Conservation (phyloP, 2,888 invertebrate genomes). For the Portevinia maculata region DNA sequence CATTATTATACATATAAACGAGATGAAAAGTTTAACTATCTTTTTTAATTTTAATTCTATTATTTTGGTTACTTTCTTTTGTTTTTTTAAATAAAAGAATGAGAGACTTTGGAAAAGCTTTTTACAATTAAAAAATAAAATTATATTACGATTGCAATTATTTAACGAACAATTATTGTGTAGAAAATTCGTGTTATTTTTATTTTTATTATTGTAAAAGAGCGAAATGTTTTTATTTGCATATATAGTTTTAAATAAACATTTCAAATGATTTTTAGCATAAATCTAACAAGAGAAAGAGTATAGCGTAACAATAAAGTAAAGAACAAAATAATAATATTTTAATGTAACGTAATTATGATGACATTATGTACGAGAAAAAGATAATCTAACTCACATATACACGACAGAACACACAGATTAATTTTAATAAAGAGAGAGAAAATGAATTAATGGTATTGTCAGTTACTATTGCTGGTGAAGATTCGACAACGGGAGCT, state of each 20-base stretch:
- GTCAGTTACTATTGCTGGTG: conserved; percentile 1
- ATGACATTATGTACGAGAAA: conserved; percentile 60
- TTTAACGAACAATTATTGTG: conserved; percentile 48
- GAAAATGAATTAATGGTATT: conserved; percentile 53
- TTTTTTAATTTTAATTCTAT: conserved; percentile 22
- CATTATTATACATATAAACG: conserved; percentile 38
- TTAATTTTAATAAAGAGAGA: conserved; percentile 73
- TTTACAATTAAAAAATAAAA: conserved; percentile 50
- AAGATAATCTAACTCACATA: conserved; percentile 38
- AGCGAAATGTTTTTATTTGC: conserved; percentile 66
- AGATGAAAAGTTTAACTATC: conserved; percentile 25
- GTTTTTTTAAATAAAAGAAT: conserved; percentile 43
- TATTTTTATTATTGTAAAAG: conserved; percentile 31
- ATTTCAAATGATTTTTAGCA: conserved; percentile 62
- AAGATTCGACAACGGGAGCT: too few species aligned
- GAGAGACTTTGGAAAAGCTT: conserved; percentile 70
- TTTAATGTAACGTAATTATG: conserved; percentile 64
- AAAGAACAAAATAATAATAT: conserved; percentile 44
- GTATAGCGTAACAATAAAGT: conserved; percentile 65
- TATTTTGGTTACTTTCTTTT: conserved; percentile 10
- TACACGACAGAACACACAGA: conserved; percentile 60
- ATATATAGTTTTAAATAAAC: conserved; percentile 59
- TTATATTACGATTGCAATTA: conserved; percentile 36
- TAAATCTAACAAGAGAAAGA: conserved; percentile 65
- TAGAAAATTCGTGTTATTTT: conserved; percentile 51